A percentile compares a stretch with the other conserved stretches of the same genome.
Evolutionary conservation across 2,888 invertebrate species (phyloP).

Genomic region (Uropetala carovei): DNA sequence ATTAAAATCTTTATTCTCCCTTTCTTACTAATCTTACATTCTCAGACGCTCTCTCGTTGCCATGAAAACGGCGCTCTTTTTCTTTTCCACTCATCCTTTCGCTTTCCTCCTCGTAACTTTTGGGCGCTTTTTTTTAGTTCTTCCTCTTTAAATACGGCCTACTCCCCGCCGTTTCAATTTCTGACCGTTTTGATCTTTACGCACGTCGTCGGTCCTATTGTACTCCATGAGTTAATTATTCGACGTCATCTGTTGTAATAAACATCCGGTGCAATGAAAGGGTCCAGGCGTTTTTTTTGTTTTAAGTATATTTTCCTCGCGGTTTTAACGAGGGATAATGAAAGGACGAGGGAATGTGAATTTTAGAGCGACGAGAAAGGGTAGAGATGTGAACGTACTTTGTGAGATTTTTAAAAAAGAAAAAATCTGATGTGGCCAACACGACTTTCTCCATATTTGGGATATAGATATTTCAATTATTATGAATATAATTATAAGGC

Average conservation of each 20-base stretch:
- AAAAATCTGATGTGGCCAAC: no score
- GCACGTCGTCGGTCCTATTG: neutral
- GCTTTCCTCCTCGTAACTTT: neutral
- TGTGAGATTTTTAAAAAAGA: no score
- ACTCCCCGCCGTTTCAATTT: neutral
- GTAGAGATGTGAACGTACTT: no score
- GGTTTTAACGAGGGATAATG: no score
- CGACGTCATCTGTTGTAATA: neutral
- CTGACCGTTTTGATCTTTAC: neutral
- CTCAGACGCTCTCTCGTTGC: neutral
- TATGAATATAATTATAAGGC: no score
- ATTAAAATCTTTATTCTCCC: slow-evolving; percentile 13
- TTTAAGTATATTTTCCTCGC: no score
- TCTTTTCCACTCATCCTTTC: neutral
- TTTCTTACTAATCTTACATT: slow-evolving; percentile 18
- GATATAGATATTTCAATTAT: no score
- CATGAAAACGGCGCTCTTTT: neutral
- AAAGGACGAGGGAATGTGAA: no score
- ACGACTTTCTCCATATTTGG: no score
- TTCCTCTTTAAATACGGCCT: neutral
- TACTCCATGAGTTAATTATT: neutral
- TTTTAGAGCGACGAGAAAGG: no score
- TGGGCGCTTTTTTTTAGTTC: neutral
- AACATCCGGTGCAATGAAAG: neutral
- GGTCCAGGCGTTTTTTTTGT: neutral